Evolutionary conservation across 2,888 invertebrate genomes (phyloP), one percentile per base, ranked within the genome.

Genomic region (Lasius platythorax): DNA sequence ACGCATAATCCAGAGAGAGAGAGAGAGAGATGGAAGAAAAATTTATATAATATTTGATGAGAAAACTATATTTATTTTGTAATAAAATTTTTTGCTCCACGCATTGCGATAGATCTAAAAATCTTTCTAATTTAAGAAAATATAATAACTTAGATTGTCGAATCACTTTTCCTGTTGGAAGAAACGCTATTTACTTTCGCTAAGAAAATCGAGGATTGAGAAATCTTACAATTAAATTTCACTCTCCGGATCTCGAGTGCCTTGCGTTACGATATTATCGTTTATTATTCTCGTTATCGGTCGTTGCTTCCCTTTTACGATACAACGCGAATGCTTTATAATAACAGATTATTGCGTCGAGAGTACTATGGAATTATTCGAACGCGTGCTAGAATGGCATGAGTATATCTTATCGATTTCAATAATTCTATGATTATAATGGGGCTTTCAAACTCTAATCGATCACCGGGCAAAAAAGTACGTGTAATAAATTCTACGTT

Each of bases 271-370:
- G 33, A 46, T 33, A 68, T 68, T 66, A 83, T 61, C 76, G 37
- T 82, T 76, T 76, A 76, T 67, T 82, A 30, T 78, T 78, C 61
- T 58, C 28, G 76, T 83, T 83, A 83, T 76, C 76, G 78, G 76
- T 78, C 58, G 28, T 68, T 83, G 82, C 67, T 58, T 61, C 76
- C 15, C 37, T 50, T 82, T 67, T 83, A 61, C 67, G 50, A n/a
- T 58, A 53, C 46, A 67, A 58, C 23, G 37, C n/a, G 68, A 83
- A 78, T 76, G 43, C 46, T 75, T 76, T 50, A 68, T 61, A 83
- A 61, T 78, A 76, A 68, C 67, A 43, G 67, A 63, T 37, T 23
- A 56, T 75, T 43, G 2, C 18, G 33, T 1, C 23, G 61, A 58
- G 46, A 58, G 46, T 28, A 12, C 12, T 37, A 23, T 43, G 23